These are phyloP conservation scores for Tetraneura akinire DNA, from an alignment of 1,140 invertebrate species.

Conservation along the genomic window DNA sequence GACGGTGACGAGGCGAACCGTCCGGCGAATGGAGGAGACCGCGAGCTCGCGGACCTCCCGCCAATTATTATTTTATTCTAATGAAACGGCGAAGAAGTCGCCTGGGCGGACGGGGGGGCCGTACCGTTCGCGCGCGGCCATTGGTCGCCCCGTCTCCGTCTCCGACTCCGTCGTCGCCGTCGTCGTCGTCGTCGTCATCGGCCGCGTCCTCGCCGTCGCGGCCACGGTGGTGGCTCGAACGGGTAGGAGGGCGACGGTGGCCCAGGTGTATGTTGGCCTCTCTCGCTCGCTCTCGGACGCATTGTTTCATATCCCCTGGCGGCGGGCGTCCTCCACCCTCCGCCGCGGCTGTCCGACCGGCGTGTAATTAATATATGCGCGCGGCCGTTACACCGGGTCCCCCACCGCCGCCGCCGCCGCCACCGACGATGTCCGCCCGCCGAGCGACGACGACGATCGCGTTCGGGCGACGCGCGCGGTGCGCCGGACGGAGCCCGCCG, in stretches of 20 bases:
- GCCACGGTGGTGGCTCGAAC: not conserved
- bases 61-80: conserved; percentile 49
- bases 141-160: conserved; percentile 32
- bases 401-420: not conserved
- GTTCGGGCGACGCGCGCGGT: conserved; percentile 27
- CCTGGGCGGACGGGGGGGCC: conserved; percentile 49
- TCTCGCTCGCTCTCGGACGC: conserved; percentile 2
- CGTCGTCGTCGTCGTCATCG: not conserved
- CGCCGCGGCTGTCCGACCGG: not conserved
- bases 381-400: conserved; percentile 42
- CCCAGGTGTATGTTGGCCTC: conserved; percentile 35
- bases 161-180: not conserved
- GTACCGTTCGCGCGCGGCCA: conserved; percentile 46
- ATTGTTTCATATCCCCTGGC: conserved; percentile 5
- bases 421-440: not conserved
- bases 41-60: conserved; percentile 36
- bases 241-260: not conserved
- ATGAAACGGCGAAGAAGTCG: conserved; percentile 46
- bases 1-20: not conserved
- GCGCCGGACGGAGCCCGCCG: conserved; percentile 43
- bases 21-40: conserved; percentile 28
- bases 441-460: not conserved
- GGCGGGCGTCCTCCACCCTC: not conserved
- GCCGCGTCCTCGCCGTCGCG: not conserved
- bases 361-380: conserved; percentile 51